Conservation (phyloP, 2,113 vertebrate genomes). For the Passerina amoena region DNA sequence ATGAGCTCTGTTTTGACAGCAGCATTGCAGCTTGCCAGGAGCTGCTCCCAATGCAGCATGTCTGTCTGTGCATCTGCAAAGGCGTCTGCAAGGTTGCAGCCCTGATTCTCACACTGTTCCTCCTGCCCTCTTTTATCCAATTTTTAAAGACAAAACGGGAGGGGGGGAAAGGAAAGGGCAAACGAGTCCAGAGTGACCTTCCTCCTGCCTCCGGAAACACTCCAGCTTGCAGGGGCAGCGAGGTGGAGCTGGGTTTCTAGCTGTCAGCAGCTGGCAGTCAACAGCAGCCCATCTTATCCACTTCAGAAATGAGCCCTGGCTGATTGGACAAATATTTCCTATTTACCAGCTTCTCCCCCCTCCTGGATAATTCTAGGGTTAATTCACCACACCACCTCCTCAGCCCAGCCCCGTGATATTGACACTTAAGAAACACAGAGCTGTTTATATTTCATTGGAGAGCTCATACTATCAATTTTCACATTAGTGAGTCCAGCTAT, state of each 20-base stretch:
- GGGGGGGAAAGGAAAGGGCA: not conserved
- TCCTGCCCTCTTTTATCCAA: not conserved
- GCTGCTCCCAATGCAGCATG: not conserved
- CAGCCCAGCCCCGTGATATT: slow-evolving; percentile 62
- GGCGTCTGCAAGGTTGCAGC: not conserved
- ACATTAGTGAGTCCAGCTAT: slow-evolving; percentile 71
- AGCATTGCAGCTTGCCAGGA: slow-evolving; percentile 5
- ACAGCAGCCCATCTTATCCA: not conserved
- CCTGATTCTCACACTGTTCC: not conserved
- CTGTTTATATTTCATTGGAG: slow-evolving; percentile 75
- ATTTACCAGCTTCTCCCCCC: slow-evolving; percentile 32
- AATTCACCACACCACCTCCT: slow-evolving; percentile 36
- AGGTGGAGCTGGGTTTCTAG: not conserved
- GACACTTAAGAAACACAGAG: slow-evolving; percentile 70
- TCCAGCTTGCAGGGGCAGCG: not conserved
- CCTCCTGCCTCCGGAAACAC: not conserved
- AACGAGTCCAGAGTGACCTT: not conserved
- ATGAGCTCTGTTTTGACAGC: slow-evolving; percentile 23
- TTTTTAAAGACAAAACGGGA: not conserved
- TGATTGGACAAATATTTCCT: slow-evolving; percentile 51
- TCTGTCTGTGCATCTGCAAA: slow-evolving; percentile 15
- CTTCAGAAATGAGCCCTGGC: slow-evolving; percentile 33
- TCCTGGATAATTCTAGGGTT: slow-evolving; percentile 66
- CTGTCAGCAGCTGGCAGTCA: slow-evolving; percentile 18
- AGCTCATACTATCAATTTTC: slow-evolving; percentile 76